Base-by-base conservation (phyloP, 2,888 invertebrate genomes). In the Geotrupes spiniger region DNA sequence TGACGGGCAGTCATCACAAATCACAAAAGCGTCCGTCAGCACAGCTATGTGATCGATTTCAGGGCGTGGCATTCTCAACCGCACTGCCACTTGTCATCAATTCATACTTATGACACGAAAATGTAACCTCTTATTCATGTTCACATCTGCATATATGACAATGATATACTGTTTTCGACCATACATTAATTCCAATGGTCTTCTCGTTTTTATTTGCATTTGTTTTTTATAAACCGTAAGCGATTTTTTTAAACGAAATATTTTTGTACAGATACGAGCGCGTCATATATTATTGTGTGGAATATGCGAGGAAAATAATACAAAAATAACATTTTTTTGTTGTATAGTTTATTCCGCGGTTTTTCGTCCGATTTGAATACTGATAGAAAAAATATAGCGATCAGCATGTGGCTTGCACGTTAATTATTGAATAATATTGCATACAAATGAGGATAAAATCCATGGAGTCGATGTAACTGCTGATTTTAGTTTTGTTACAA, bases 11-110 rank as follows among this genome's bases (percentile, higher is more conserved):
- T 55, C 56, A 54, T 58, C 51, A 49, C 55, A 55, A 51, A 58
- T 57, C 55, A 59, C 56, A 59, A 59, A 59, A 53, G 52, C 50
- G 48, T 52, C 51, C 55, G 51, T 53, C 51, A 50, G 54, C 51
- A 45, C 43, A 38, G 47, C 52, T 47, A 48, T 54, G 53, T 58
- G 59, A 61, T 61, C 59, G 61, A 61, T 61, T 52, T 51, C 50
- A 49, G 58, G 59, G 61, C 52, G 61, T 61, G 61, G 61, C 58
- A 54, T 54, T 51, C 46, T 51, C 46, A 58, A 57, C 55, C 49
- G 49, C 51, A 51, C 39, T 37, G 27, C 45, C 51, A 59, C 52
- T 53, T 58, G 57, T 58, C 54, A 56, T 58, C 57, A 57, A 58
- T 57, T 56, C 54, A 52, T 47, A 54, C 51, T 57, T 52, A 52